Evolutionary conservation across 2,113 vertebrate genomes (phyloP).

Genomic region (Chloebia gouldiae): DNA sequence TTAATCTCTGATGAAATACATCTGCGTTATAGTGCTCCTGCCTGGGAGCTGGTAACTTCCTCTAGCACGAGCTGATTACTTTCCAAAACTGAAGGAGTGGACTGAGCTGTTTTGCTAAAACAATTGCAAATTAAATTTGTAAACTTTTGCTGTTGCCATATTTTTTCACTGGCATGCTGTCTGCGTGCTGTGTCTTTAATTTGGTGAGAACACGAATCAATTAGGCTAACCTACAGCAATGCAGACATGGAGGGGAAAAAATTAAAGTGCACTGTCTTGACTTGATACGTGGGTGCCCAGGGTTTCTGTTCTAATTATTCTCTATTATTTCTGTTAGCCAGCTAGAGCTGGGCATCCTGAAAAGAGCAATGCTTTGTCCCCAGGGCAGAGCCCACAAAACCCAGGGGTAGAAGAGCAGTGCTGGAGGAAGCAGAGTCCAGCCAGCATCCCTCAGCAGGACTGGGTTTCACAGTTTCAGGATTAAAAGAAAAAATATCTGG

Average conservation of each 20-base stretch:
- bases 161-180: slow-evolving; percentile 60
- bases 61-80: slow-evolving; percentile 64
- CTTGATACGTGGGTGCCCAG: background rate
- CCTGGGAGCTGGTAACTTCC: slow-evolving; percentile 49
- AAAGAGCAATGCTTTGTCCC: background rate
- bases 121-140: slow-evolving; percentile 71
- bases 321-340: background rate
- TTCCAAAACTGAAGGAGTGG: slow-evolving; percentile 72
- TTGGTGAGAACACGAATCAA: slow-evolving; percentile 42
- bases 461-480: background rate
- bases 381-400: background rate
- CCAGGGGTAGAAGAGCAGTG: background rate
- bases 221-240: slow-evolving; percentile 38
- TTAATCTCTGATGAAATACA: slow-evolving; percentile 21
- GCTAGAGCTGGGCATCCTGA: background rate
- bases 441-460: background rate
- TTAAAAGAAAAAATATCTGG: background rate
- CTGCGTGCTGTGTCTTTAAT: slow-evolving; percentile 22
- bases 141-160: slow-evolving; percentile 68
- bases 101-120: slow-evolving; percentile 75
- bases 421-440: background rate
- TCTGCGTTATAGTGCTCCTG: background rate
- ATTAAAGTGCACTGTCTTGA: background rate
- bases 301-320: background rate
- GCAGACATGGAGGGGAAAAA: background rate